Evolutionary conservation across 2,797 vertebrate genomes (phyloP), one percentile per base, ranked within the genome.

Genomic region (Acanthornis magna): DNA sequence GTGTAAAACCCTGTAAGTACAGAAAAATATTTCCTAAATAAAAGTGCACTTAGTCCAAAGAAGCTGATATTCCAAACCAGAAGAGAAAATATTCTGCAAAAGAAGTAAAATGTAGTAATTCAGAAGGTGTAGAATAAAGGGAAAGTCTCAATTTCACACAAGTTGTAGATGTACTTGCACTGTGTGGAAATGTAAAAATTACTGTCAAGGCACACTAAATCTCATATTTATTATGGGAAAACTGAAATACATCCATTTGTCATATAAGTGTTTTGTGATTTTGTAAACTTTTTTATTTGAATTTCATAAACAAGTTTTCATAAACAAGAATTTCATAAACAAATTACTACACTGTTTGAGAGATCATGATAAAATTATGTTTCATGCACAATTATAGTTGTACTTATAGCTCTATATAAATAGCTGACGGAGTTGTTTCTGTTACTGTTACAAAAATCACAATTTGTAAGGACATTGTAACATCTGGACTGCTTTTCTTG

Each of bases 1-100:
- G 99, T 92, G 99, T 99, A 50, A 99, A 99, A 91, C 99, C 99
- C 62, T 99, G 99, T 99, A 98, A 98, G 98, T 98, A 97, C 62
- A 72, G 60, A 91, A 93, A 36, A 77, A 36, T 20, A 32, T 30
- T 77, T 86, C 61, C 43, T 50, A 22, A 74, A 48, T 72, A 53
- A 45, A 79, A 61, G 32, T 54, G 11, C 19, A 10, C 11, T 66
- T 93, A n/a, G 13, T 75, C 18, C 27, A 68, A 62, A 77, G 25
- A 83, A 85, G 47, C 30, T 42, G 50, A 85, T 54, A 26, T 83
- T 29, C 32, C 16, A 82, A 82, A 54, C 29, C 16, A 36, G 60
- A 79, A 43, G 48, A 70, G 7, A 88, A 81, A 89, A 68, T 67
- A 77, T 1, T 71, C 7, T 25, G 19, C 51, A 38, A 70, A 76